These are phyloP conservation scores for Lomographa bimaculata DNA, from an alignment of 2,888 invertebrate genomes.

Conservation along the genomic window DNA sequence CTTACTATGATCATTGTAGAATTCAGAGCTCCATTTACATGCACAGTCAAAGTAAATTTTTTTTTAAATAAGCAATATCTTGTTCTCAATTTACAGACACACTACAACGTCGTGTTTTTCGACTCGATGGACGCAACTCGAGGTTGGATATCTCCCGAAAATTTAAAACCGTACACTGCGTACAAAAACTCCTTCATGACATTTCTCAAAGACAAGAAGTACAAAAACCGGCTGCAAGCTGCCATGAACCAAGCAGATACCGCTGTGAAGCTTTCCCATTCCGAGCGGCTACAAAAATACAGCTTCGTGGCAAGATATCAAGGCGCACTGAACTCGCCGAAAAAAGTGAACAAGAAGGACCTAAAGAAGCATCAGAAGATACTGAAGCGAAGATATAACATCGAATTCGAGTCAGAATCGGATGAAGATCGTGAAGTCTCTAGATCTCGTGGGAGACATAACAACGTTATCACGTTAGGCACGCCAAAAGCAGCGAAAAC, in stretches of 20 bases:
- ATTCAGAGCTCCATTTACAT: too few relatives aligned
- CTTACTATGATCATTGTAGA: too few relatives aligned
- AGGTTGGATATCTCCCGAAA: conserved; percentile 69
- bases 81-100: conserved; percentile 79
- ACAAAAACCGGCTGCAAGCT: conserved; percentile 52
- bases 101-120: conserved; percentile 83
- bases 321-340: conserved; percentile 60
- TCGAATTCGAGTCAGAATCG: conserved; percentile 55
- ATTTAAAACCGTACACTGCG: conserved; percentile 59
- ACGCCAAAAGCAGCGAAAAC: conserved; percentile 40
- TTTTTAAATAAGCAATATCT: too few relatives aligned
- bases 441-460: conserved; percentile 27
- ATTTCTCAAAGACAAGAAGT: conserved; percentile 41
- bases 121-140: conserved; percentile 63
- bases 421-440: conserved; percentile 39
- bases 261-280: conserved; percentile 56
- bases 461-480: conserved; percentile 45
- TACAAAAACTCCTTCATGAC: conserved; percentile 43
- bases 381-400: conserved; percentile 55
- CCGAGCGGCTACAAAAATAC: conserved; percentile 62
- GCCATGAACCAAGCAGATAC: conserved; percentile 67
- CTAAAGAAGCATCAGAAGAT: conserved; percentile 50
- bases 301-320: conserved; percentile 74
- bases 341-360: conserved; percentile 52
- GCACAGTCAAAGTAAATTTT: too few relatives aligned